phyloP scores from a whole-genome alignment of 2,797 vertebrate species.

The Danio kyathit region DNA sequence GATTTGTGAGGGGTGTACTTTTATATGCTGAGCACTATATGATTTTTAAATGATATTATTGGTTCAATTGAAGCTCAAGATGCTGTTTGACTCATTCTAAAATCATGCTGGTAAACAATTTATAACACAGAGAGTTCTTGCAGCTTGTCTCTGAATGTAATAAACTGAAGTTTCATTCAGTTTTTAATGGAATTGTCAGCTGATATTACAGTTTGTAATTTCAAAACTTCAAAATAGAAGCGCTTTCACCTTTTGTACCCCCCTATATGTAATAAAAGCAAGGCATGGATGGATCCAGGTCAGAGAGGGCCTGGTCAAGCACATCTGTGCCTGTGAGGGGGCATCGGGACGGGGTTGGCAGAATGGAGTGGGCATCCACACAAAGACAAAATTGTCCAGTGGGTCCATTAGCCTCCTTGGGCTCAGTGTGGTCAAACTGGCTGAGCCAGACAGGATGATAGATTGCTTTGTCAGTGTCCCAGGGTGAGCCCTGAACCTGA shows the following conservation, averaged over 20 bases:
- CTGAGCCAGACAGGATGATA: conserved; percentile 83
- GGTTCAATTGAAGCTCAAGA: background rate
- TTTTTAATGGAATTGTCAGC: background rate
- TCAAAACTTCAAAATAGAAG: background rate
- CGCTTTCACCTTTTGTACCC: conserved; percentile 1
- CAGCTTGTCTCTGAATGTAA: no score
- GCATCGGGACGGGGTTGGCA: conserved; percentile 82
- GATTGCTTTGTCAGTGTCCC: conserved; percentile 91
- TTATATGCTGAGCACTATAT: no score
- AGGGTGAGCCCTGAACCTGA: conserved; percentile 99
- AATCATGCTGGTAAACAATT: background rate
- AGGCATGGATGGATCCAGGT: conserved; percentile 35
- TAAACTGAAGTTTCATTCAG: background rate
- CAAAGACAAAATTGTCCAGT: conserved; percentile 72
- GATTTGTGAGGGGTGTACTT: no score
- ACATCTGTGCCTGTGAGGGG: conserved; percentile 83
- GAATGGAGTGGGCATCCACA: conserved; percentile 68
- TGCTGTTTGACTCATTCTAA: background rate
- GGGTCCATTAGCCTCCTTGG: conserved; percentile 79
- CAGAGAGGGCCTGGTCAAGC: conserved; percentile 85
- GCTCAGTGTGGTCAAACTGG: conserved; percentile 74
- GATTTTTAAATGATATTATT: background rate
- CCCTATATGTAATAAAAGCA: conserved; percentile 1
- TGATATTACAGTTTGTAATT: background rate
- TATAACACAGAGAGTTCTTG: background rate